Percentiles rank a stretch among this genome's conserved stretches.
Conservation (phyloP, 2,888 invertebrate genomes). For the Caenorhabditis sulstoni region DNA sequence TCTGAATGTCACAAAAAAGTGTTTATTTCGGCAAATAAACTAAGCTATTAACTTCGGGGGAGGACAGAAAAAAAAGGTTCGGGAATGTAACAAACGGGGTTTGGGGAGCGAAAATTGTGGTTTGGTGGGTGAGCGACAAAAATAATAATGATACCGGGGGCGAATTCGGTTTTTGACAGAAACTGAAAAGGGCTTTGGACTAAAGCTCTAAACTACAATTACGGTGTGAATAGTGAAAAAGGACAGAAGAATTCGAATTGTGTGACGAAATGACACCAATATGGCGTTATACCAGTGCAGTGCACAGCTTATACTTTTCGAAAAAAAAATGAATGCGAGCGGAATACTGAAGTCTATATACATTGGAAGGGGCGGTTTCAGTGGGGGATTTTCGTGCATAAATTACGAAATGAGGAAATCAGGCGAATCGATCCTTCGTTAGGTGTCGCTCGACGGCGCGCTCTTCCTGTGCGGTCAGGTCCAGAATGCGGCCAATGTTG, state of each 20-base stretch:
- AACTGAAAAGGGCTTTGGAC: not conserved
- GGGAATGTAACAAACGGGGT: constrained; percentile 8
- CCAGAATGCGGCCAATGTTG: constrained; percentile 64
- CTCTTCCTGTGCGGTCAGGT: constrained; percentile 60
- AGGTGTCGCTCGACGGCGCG: constrained; percentile 58
- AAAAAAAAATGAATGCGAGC: not conserved
- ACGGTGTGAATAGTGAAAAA: not conserved
- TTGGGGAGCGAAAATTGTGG: constrained; percentile 9
- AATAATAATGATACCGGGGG: constrained; percentile 37
- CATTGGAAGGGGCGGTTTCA: not conserved
- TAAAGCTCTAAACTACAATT: constrained; percentile 53
- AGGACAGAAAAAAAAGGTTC: not conserved
- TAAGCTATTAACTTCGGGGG: not conserved
- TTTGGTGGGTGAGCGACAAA: constrained; percentile 1
- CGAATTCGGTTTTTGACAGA: not conserved
- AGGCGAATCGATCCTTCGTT: constrained; percentile 56
- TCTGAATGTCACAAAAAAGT: constrained; percentile 12
- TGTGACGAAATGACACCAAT: constrained; percentile 25
- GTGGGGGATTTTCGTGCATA: constrained; percentile 12
- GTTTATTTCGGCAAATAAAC: constrained; percentile 32
- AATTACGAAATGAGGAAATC: constrained; percentile 21
- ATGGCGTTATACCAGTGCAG: constrained; percentile 28
- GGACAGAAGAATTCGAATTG: not conserved
- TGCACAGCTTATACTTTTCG: constrained; percentile 7
- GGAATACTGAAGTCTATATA: constrained; percentile 3